A percentile compares a stretch with the other conserved stretches of the same genome.
Evolutionary conservation across 1,140 invertebrate genomes (phyloP).

Genomic region (Drosophila persimilis): DNA sequence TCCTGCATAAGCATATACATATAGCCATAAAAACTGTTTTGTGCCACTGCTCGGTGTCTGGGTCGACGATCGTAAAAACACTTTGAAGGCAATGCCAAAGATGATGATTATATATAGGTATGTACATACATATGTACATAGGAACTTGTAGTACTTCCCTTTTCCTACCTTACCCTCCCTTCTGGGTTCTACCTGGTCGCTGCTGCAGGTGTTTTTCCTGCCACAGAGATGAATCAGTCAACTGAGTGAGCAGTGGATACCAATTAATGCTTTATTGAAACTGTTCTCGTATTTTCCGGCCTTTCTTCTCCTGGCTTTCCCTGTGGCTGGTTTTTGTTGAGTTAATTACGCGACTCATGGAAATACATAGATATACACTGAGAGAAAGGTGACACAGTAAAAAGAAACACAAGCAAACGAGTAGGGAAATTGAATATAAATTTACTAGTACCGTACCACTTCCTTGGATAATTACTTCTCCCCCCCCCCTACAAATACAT

Average conservation of each 20-base stretch:
- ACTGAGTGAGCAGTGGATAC: slow-evolving; percentile 23
- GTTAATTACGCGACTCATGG: too few species aligned
- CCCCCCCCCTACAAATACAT: too few species aligned
- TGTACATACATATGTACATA: too few species aligned
- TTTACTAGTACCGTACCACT: too few species aligned
- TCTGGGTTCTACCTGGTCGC: background rate
- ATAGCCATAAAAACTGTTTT: slow-evolving; percentile 29
- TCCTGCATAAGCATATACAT: slow-evolving; percentile 22
- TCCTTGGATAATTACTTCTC: too few species aligned
- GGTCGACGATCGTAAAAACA: slow-evolving; percentile 34
- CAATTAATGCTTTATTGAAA: slow-evolving; percentile 28
- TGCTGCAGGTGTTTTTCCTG: slow-evolving; percentile 43
- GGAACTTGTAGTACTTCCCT: slow-evolving; percentile 14
- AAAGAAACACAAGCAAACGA: too few species aligned
- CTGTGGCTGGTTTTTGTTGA: too few species aligned
- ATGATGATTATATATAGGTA: slow-evolving; percentile 16
- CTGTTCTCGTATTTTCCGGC: too few species aligned
- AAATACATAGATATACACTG: background rate
- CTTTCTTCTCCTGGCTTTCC: slow-evolving; percentile 6
- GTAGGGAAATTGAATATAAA: too few species aligned
- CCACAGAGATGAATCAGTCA: slow-evolving; percentile 39
- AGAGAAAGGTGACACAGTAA: too few species aligned
- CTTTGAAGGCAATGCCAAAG: slow-evolving; percentile 20
- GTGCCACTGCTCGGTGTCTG: background rate
- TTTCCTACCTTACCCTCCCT: slow-evolving; percentile 12